Evolutionary conservation across 2,888 invertebrate genomes (phyloP), one percentile per base, ranked within the genome.

Genomic region (Sphinx pinastri): DNA sequence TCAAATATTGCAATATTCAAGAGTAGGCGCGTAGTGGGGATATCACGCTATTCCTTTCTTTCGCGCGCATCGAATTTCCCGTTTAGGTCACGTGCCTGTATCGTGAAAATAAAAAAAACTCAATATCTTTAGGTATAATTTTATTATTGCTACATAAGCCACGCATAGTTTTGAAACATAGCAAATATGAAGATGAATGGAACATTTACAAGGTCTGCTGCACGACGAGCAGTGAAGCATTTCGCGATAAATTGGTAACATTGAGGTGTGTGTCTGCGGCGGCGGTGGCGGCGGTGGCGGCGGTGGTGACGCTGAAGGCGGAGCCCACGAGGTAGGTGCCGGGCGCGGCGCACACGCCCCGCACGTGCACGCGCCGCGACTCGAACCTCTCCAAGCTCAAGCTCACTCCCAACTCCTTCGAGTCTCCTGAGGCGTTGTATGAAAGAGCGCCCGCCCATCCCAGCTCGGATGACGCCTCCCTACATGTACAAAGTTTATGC

Each of bases 311-410:
- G 13, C 95, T 93, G 81, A 96, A 93, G 68, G 96, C 94, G 13
- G 95, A 93, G 66, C 96, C 96, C 72, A 97, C 91, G 77, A 96
- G 95, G 85, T 96, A 97, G 8, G 96, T 95, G 71, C 97, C 97
- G 51, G 96, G 95, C 54, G 94, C 89, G 45, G 95, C 94, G 76
- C 96, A 92, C 72, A 95, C 92, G 19, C 95, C 96, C 70, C 95
- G 91, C 82, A 96, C 94, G 81, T 91, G 91, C 77, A 96, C 91
- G 78, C 94, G 94, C 76, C 94, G 94, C 74, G 89, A 82, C 77
- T 90, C 89, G 79, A 95, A 94, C 76, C 95, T 92, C 78, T 92
- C 91, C 76, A 96, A 84, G 49, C 76, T 84, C 73, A 87, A 93
- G 81, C 86, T 87, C 77, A 86, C 93, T 75, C 84, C 94, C 76